Evolutionary conservation across 2,797 vertebrate genomes (phyloP), one percentile per base, ranked within the genome.

Genomic region (Molothrus aeneus): DNA sequence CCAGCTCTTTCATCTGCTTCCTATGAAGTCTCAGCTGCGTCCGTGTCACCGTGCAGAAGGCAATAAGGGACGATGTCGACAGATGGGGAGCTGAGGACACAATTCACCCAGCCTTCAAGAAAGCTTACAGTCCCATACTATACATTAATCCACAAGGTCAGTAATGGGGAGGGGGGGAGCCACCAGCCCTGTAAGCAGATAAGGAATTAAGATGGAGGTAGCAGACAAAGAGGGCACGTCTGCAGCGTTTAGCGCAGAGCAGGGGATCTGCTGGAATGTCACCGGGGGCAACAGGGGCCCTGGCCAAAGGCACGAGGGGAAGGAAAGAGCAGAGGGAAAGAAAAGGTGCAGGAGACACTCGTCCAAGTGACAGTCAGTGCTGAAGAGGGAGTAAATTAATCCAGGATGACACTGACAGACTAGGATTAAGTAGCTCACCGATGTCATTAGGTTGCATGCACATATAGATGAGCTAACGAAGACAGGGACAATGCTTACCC

Each of bases 61-160:
- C 95, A 96, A 78, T 75, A 91, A 92, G 95, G 81, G 84, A 51
- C 45, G 54, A 95, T 86, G 92, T 90, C 90, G 95, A 97, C 95
- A 97, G 95, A 95, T 97, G 96, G 96, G 96, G 91, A 95, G 94
- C 86, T 95, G 93, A 97, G 94, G 94, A 96, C 94, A 93, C 96
- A 96, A 96, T 97, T 97, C 96, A 96, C 86, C 95, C 94, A 96
- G 95, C 90, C 95, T 95, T 96, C 94, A 96, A 96, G 95, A 96
- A 97, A 97, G 97, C 97, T 97, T 96, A 96, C 79, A 42, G 95
- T 91, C 90, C 90, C 56, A 48, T 80, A 90, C 95, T 96, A 94
- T 93, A 95, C 93, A 96, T 97, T 97, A 97, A 97, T 96, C 95
- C 95, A 93, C 96, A 95, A 95, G 94, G 95, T 93, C 95, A 97